Conservation (phyloP, 2,888 invertebrate species). For the Emmelina monodactyla region DNA sequence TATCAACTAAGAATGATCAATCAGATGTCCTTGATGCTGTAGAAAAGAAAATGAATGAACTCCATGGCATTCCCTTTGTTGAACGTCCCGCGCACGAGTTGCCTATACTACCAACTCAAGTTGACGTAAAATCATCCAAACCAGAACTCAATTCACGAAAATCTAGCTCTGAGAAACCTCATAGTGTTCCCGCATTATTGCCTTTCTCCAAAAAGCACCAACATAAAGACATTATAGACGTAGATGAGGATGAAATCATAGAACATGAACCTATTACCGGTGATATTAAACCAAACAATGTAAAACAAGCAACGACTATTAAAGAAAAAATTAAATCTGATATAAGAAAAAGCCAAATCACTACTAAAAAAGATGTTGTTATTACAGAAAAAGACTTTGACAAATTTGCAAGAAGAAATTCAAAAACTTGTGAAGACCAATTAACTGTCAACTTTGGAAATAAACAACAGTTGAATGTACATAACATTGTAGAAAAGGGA, state of each 20-base stretch:
- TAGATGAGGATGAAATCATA: conserved; percentile 23
- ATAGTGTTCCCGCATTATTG: conserved; percentile 29
- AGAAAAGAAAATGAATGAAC: conserved; percentile 57
- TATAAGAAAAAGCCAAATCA: conserved; percentile 23
- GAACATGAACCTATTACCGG: conserved; percentile 29
- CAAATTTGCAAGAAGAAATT: conserved; percentile 52
- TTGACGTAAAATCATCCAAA: conserved; percentile 23
- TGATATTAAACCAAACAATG: conserved; percentile 20
- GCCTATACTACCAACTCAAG: conserved; percentile 25
- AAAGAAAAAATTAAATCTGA: conserved; percentile 27
- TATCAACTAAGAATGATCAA: conserved; percentile 7
- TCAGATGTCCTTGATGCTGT: conserved; percentile 36
- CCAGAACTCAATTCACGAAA: conserved; percentile 19
- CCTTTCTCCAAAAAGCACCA: conserved; percentile 27
- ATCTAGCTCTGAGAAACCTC: conserved; percentile 19
- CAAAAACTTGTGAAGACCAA: conserved; percentile 46
- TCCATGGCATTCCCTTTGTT: conserved; percentile 49
- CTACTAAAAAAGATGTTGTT: conserved; percentile 33
- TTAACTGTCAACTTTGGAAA: conserved; percentile 42
- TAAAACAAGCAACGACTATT: conserved; percentile 5
- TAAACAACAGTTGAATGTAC: conserved; percentile 39
- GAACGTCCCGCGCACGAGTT: conserved; percentile 43
- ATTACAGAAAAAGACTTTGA: conserved; percentile 60
- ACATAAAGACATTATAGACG: conserved; percentile 19
- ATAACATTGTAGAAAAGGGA: conserved; percentile 38